Base-by-base conservation (phyloP, 2,113 vertebrate species). In the Delphinapterus leucas region DNA sequence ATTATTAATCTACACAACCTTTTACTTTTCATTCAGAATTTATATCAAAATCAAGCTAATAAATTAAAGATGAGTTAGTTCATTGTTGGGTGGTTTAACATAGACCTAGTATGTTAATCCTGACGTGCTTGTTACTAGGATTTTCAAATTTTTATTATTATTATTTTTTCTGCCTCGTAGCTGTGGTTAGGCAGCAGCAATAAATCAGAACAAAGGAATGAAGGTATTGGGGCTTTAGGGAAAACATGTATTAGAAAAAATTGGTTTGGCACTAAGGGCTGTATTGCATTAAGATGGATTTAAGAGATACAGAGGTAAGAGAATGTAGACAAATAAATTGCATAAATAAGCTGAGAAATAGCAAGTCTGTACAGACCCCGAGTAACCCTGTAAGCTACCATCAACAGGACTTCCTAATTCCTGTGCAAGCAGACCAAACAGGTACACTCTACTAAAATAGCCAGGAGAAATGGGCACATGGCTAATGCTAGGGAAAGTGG, bases 181-280 rank as follows among this genome's bases (percentile, higher is more conserved):
- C 98, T 97, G 92, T 98, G 96, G 94, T 91, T 93, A 98, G 91
- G 96, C 98, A 98, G 96, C 36, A 98, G 97, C 97, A 98, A 98
- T 98, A 98, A 98, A 98, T 98, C 98, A 98, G 97, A 98, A 98
- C 97, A 98, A 98, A 98, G 95, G 96, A 98, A 98, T 97, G 87
- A 91, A 98, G 97, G 88, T 90, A 90, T 21, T 68, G 93, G 97
- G 93, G 92, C 97, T 98, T 98, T 96, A 96, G 98, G 98, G 98
- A 97, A 98, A 98, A 98, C 87, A 96, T 97, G 98, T 96, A 98
- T 98, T 95, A 96, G 96, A 97, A 97, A 98, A 98, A 84, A 97
- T 98, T 99, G 98, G 97, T 97, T 98, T 79, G 0, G 96, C 96
- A 97, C 97, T 98, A 97, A 98, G 96, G 98, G 97, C 97, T 96